Conservation (phyloP, 2,797 vertebrate species). For the Jordanella pulchra region DNA sequence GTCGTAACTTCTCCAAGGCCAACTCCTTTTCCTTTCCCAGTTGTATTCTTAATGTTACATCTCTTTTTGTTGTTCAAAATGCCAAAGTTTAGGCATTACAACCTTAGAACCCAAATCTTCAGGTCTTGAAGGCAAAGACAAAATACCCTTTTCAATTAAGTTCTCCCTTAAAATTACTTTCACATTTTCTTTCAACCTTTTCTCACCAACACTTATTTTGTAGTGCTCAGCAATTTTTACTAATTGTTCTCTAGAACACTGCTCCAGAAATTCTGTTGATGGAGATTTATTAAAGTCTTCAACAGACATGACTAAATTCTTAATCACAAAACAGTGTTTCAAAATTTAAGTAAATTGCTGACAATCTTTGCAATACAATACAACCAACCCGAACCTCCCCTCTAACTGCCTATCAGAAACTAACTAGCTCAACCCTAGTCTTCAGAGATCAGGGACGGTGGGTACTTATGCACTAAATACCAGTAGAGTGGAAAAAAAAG, state of each 20-base stretch:
- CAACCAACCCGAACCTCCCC: no score
- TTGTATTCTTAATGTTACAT: neutral
- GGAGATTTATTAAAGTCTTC: neutral
- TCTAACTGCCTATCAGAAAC: no score
- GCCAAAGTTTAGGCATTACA: neutral
- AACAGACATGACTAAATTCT: neutral
- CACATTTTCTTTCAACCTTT: neutral
- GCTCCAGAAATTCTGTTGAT: neutral
- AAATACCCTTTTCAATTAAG: neutral
- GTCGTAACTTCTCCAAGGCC: neutral
- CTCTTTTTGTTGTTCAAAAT: neutral
- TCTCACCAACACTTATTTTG: neutral
- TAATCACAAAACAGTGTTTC: neutral
- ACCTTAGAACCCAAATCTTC: no score
- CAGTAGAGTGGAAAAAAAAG: neutral
- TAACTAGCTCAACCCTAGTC: no score
- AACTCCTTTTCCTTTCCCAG: neutral
- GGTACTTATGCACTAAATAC: no score
- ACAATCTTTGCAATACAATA: neutral
- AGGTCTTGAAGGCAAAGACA: neutral
- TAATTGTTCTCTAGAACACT: neutral
- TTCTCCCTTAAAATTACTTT: neutral
- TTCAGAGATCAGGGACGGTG: no score
- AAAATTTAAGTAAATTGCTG: neutral
- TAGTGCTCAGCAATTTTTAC: neutral